Evolutionary conservation across 64 coral and sea anemone species (phyloP).

Genomic region (Astreopora myriophthalma): DNA sequence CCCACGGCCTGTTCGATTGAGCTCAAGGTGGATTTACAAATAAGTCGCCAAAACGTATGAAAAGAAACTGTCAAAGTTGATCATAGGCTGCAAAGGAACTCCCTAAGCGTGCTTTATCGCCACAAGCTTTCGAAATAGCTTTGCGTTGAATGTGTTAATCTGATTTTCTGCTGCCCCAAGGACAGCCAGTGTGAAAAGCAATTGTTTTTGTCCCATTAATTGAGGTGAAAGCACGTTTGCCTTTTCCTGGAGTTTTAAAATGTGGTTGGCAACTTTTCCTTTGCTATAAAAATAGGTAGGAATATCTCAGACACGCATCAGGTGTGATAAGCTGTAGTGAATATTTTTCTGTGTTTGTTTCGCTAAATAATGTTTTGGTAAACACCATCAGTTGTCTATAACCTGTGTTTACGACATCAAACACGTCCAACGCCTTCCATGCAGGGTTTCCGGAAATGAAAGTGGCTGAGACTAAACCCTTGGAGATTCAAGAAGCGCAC

Average conservation of each 20-base stretch:
- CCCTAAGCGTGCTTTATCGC: constrained; percentile 4
- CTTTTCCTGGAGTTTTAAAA: not conserved
- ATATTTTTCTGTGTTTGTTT: too few relatives aligned
- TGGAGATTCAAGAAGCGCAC: not conserved
- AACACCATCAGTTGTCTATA: too few relatives aligned
- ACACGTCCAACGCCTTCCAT: not conserved
- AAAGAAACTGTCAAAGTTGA: constrained; percentile 17
- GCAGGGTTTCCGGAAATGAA: not conserved
- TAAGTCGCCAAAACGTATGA: too few relatives aligned
- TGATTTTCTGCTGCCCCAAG: not conserved
- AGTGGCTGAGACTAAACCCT: too few relatives aligned
- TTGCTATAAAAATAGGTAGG: not conserved
- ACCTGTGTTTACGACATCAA: not conserved
- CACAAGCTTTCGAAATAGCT: not conserved
- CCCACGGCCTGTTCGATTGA: too few relatives aligned
- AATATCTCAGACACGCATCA: not conserved
- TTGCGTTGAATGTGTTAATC: constrained; percentile 14
- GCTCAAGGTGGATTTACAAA: too few relatives aligned
- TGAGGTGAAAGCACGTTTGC: not conserved
- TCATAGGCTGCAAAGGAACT: constrained; percentile 12
- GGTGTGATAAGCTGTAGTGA: not conserved
- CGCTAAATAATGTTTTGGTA: too few relatives aligned
- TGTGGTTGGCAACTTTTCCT: not conserved
- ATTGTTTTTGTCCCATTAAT: not conserved
- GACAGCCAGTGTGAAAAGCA: constrained; percentile 24